Evolutionary conservation across 2,888 invertebrate species (phyloP), one percentile per base, ranked within the genome.

Genomic region (Drosophila nigricruria): DNA sequence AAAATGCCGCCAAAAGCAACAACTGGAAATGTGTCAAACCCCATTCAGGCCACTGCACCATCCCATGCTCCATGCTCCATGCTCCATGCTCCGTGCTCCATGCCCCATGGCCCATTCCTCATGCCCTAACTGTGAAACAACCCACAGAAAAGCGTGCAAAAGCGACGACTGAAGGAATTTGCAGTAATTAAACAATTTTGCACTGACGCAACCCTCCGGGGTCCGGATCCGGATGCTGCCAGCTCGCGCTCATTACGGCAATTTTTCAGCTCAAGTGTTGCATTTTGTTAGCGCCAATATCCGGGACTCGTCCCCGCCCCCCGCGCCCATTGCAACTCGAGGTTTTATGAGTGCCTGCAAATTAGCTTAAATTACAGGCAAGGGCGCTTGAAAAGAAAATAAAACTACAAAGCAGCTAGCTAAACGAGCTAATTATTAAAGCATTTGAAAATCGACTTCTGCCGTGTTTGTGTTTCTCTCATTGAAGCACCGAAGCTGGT

Each of bases 201-300:
- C 79, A 79, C 69, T 73, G 77, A 74, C 67, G 79, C 82, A 79
- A 75, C 68, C 75, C 83, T 70, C 62, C 58, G 50, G 83, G 81
- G 84, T 60, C 57, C 77, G 83, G 81, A 74, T 63, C 54, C 77
- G 77, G 70, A 65, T 70, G 65, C 70, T 60, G 66, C 53, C 64
- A 69, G 69, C 77, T 50, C 79, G 79, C 80, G 82, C 85, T 84
- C 84, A 85, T 89, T 84, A 89, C 82, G 90, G 82, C 80, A 89
- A 84, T 84, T 84, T 84, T 88, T 84, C 84, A 84, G 77, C 88
- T 89, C 89, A 85, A 84, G 90, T 89, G 90, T 88, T 89, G 90
- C 84, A 84, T 89, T 84, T 89, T 85, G 90, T 89, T 89, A 85
- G 90, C 90, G 73, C 80, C 89, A 89, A 84, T 84, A 89, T 84